These are phyloP conservation scores for Drosophila rubida DNA, from an alignment of 2,888 invertebrate species.

Conservation along the genomic window DNA sequence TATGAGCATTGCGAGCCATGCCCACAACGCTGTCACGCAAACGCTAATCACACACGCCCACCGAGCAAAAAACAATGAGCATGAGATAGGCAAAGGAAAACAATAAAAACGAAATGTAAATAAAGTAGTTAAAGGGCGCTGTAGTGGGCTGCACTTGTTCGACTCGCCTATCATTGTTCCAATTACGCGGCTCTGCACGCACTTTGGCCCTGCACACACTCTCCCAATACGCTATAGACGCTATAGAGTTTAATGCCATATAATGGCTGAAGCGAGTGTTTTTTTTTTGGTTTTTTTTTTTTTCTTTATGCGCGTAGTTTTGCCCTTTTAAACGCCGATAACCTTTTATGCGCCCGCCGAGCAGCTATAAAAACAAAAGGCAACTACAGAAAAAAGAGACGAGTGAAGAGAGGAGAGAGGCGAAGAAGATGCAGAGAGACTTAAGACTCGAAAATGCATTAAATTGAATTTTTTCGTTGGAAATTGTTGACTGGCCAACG, in stretches of 20 bases:
- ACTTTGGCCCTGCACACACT: constrained; percentile 55
- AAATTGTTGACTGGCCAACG: constrained; percentile 65
- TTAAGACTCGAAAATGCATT: constrained; percentile 66
- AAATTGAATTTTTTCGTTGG: constrained; percentile 73
- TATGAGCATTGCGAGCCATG: constrained; percentile 47
- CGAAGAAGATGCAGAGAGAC: constrained; percentile 25
- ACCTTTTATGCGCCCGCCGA: constrained; percentile 71
- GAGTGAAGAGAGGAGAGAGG: background rate
- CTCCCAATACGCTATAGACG: constrained; percentile 18
- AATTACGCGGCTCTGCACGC: constrained; percentile 76
- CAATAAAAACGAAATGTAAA: constrained; percentile 33
- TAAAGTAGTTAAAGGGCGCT: constrained; percentile 39
- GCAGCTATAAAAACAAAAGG: constrained; percentile 58
- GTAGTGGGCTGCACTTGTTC: constrained; percentile 57
- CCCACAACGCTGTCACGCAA: constrained; percentile 51
- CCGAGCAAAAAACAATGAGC: constrained; percentile 13
- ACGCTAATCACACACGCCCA: constrained; percentile 54
- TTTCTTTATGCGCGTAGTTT: constrained; percentile 24
- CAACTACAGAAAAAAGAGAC: background rate
- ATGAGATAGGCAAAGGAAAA: background rate
- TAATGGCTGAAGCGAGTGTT: constrained; percentile 55
- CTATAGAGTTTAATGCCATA: constrained; percentile 60
- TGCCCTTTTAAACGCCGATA: constrained; percentile 77
- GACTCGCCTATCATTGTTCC: constrained; percentile 71
- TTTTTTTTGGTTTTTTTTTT: constrained; percentile 17